These are phyloP conservation scores for Mallotus villosus DNA, from an alignment of 2,797 vertebrate species.

Conservation along the genomic window DNA sequence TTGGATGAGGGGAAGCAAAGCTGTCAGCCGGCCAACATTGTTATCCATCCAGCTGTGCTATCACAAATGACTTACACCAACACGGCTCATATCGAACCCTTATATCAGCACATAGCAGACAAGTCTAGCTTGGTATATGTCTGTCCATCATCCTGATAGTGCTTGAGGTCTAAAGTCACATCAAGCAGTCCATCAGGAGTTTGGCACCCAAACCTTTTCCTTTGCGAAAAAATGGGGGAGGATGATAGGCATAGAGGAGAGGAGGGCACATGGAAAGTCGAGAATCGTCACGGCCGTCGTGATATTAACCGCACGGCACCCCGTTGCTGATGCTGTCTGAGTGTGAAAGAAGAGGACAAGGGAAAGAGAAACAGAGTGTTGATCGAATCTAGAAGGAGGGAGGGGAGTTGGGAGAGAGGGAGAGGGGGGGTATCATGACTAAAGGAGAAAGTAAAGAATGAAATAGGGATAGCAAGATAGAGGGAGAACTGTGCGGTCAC, in stretches of 20 bases:
- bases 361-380: slow-evolving; percentile 1
- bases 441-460: neutral
- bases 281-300: slow-evolving; percentile 57
- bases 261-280: slow-evolving; percentile 23
- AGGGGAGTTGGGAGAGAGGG: neutral
- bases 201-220: slow-evolving; percentile 5
- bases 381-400: neutral
- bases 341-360: neutral
- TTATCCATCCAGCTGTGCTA: slow-evolving; percentile 31
- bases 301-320: slow-evolving; percentile 46
- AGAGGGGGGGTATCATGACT: neutral
- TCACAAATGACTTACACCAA: slow-evolving; percentile 47
- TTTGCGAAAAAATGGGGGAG: slow-evolving; percentile 10
- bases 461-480: neutral
- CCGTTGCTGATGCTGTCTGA: slow-evolving; percentile 24
- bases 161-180: slow-evolving; percentile 40
- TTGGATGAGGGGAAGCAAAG: slow-evolving; percentile 53
- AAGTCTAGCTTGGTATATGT: slow-evolving; percentile 56
- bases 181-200: slow-evolving; percentile 33
- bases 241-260: slow-evolving; percentile 18
- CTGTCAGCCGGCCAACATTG: slow-evolving; percentile 59
- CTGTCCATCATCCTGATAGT: slow-evolving; percentile 46
- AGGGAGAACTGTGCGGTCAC: neutral
- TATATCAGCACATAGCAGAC: slow-evolving; percentile 47
- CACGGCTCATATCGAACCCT: slow-evolving; percentile 47